Evolutionary conservation across 2,797 vertebrate species (phyloP).

Genomic region (Dermochelys coriacea): DNA sequence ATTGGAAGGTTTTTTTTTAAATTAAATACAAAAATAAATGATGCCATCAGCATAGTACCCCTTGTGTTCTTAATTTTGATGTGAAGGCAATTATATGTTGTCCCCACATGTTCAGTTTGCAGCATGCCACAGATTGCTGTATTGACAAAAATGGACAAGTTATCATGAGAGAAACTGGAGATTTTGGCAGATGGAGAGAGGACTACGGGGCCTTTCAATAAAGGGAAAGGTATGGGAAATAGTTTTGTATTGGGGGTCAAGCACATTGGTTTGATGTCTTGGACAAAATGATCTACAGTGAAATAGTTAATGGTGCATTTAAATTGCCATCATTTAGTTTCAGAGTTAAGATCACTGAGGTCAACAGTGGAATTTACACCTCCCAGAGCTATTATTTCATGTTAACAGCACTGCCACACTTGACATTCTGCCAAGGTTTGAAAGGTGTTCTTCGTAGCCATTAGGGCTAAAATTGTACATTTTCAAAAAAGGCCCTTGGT

Average conservation of each 20-base stretch:
- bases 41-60: neutral
- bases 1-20: neutral
- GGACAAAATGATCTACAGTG: neutral
- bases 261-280: neutral
- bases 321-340: neutral
- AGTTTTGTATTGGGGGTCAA: neutral
- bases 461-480: no score
- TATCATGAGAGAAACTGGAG: neutral
- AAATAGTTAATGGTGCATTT: neutral
- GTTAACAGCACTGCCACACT: no score
- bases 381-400: no score
- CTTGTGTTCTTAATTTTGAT: constrained; percentile 14
- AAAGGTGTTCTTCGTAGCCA: no score
- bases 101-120: constrained; percentile 48
- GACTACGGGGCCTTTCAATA: neutral
- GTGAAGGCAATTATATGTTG: neutral
- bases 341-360: no score
- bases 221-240: neutral
- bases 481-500: no score
- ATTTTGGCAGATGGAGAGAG: neutral
- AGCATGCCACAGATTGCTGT: neutral
- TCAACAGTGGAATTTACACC: no score
- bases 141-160: accelerated
- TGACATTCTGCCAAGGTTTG: no score
- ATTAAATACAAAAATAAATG: no score